A percentile compares a stretch with the other conserved stretches of the same genome.
Conservation (phyloP, 2,797 vertebrate genomes). For the Onychomys arenicola region DNA sequence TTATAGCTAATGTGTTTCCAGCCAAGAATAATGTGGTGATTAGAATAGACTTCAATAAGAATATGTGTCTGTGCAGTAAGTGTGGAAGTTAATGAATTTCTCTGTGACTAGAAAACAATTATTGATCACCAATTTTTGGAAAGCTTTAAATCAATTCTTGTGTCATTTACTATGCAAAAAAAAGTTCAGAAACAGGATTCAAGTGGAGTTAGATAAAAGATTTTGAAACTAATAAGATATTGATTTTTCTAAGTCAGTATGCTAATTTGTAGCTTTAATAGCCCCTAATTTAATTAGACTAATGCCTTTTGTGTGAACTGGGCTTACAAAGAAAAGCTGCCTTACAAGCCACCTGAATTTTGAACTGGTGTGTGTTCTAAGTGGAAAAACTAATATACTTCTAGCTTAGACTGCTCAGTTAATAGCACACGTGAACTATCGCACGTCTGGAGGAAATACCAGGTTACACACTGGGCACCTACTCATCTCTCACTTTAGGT, state of each 20-base stretch:
- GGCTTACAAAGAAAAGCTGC: conserved; percentile 44
- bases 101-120: conserved; percentile 84
- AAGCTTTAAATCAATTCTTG: conserved; percentile 85
- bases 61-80: conserved; percentile 82
- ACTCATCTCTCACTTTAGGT: not conserved
- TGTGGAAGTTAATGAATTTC: conserved; percentile 86
- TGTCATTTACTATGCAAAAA: conserved; percentile 81
- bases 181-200: conserved; percentile 82
- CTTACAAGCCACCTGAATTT: conserved; percentile 49
- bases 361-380: conserved; percentile 27
- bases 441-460: not conserved
- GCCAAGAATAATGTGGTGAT: conserved; percentile 87
- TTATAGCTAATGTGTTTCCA: conserved; percentile 88
- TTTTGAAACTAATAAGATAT: conserved; percentile 87
- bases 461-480: conserved; percentile 4
- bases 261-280: conserved; percentile 85
- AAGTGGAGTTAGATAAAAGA: conserved; percentile 82
- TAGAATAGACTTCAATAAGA: conserved; percentile 83
- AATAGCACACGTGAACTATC: not conserved
- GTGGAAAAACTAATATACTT: conserved; percentile 26
- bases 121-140: conserved; percentile 85
- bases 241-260: conserved; percentile 83
- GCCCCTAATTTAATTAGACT: conserved; percentile 85
- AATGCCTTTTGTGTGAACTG: conserved; percentile 68
- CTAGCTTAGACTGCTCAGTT: not conserved